Conservation (phyloP, 1,140 invertebrate genomes). For the Metopolophium dirhodum region DNA sequence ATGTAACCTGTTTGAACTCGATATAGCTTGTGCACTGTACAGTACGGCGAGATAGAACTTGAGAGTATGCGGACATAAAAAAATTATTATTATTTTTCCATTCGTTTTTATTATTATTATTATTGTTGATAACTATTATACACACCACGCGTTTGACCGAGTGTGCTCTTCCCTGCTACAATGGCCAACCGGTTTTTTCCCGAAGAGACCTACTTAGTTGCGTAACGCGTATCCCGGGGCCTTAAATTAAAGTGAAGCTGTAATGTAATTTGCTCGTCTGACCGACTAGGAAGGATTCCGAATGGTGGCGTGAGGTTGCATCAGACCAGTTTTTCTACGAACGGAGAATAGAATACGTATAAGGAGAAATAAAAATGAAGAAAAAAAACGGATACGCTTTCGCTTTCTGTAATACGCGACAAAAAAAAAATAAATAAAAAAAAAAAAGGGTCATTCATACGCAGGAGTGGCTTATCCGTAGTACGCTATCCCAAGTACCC, state of each 20-base stretch:
- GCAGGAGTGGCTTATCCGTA: conserved; percentile 16
- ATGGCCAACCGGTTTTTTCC: conserved; percentile 44
- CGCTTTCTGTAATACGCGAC: conserved; percentile 36
- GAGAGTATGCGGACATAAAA: conserved; percentile 1
- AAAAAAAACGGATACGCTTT: conserved; percentile 51
- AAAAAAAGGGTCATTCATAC: conserved; percentile 38
- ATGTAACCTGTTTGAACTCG: conserved; percentile 49
- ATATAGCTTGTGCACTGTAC: not conserved
- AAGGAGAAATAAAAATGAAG: conserved; percentile 35
- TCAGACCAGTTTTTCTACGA: conserved; percentile 53
- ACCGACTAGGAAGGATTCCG: conserved; percentile 56
- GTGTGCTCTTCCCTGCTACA: conserved; percentile 28
- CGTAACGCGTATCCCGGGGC: conserved; percentile 40
- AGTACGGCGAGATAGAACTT: not conserved
- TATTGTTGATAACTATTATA: conserved; percentile 33
- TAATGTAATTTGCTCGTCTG: conserved; percentile 53
- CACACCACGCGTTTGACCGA: conserved; percentile 32
- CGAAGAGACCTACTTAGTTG: conserved; percentile 56
- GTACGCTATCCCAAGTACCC: not conserved
- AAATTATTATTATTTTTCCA: conserved; percentile 26
- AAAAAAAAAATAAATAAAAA: not conserved
- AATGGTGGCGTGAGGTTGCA: conserved; percentile 44
- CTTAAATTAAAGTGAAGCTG: conserved; percentile 51
- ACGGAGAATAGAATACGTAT: not conserved
- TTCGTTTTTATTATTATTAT: not conserved